Base-by-base conservation (phyloP, 2,113 vertebrate genomes). In the Aspidoscelis tigris region DNA sequence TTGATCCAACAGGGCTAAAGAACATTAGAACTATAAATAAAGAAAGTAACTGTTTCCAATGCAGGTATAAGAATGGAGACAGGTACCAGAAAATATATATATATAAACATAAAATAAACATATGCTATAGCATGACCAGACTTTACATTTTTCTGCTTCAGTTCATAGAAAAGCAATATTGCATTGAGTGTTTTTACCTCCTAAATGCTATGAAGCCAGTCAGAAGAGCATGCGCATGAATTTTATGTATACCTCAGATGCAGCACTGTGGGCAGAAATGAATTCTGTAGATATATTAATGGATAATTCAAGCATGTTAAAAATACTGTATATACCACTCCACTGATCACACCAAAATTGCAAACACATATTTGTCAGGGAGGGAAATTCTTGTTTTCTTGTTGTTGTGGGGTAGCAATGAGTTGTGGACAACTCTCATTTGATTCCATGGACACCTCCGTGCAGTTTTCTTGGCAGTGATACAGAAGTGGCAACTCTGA, bases 351-450 rank as follows among this genome's bases (percentile, higher is more conserved):
- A 75, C 75, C 39, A 47, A 74, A 82, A 33, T 9, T 69, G 18
- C n/a, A 69, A n/a, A 80, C 43, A 7, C 50, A 66, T 61, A 33
- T 26, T 58, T 22, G 14, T 16, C 55, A 73, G 53, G 64, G 64
- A 26, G 22, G 7, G n/a, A 58, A 12, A 20, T 55, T 20, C 11
- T 16, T 61, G 11, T 58, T 72, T 26, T 33, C 33, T 81, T 61
- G 39, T 24, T 79, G 73, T 86, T 68, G 86, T 69, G 86, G 84
- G 53, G 39, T 44, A 76, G 9, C 66, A 82, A 61, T 50, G 58
- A 61, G 58, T 61, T 61, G 18, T 61, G 58, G 18, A 4, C 14
- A 61, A 61, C 58, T 61, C 58, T 4, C 18, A 16, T 16, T 61
- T 61, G 18, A 18, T 4, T 18, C 58, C 58, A 50, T 50, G 47